A percentile compares a stretch with the other conserved stretches of the same genome.
These are phyloP conservation scores for Brachionus koreanus DNA, from an alignment of 1,140 invertebrate species.

Conservation along the genomic window DNA sequence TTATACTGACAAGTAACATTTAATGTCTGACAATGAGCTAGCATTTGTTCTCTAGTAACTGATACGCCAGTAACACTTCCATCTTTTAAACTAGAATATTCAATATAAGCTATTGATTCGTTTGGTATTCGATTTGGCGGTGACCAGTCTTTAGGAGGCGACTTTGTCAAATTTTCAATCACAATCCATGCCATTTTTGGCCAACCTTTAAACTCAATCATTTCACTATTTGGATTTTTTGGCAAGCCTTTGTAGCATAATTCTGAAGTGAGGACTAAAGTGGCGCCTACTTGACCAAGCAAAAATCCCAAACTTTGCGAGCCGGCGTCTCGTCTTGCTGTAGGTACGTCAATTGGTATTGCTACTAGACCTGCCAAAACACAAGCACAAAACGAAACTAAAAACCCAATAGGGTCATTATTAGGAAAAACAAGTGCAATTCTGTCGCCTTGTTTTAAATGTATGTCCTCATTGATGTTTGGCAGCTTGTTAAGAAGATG, in stretches of 20 bases:
- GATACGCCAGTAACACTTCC: constrained; percentile 96
- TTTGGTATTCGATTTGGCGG: constrained; percentile 83
- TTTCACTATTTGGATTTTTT: constrained; percentile 85
- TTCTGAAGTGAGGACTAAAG: constrained; percentile 93
- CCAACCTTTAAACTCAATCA: constrained; percentile 93
- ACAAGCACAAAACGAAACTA: constrained; percentile 97
- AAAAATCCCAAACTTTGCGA: constrained; percentile 90
- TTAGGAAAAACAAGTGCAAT: constrained; percentile 96
- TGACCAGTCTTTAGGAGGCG: constrained; percentile 83
- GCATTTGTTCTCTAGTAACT: constrained; percentile 80
- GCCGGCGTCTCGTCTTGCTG: constrained; percentile 71
- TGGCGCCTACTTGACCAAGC: constrained; percentile 85
- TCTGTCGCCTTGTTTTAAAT: constrained; percentile 48
- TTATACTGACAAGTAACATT: constrained; percentile 95
- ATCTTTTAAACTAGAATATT: constrained; percentile 93
- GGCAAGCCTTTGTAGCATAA: constrained; percentile 91
- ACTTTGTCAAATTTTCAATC: constrained; percentile 88
- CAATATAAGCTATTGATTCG: constrained; percentile 90
- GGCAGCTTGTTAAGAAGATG: constrained; percentile 84
- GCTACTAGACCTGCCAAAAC: constrained; percentile 94
- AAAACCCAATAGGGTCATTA: constrained; percentile 95
- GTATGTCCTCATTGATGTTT: constrained; percentile 73
- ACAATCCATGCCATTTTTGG: constrained; percentile 92
- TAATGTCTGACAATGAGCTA: constrained; percentile 86
- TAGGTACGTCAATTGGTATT: constrained; percentile 93